Conservation (phyloP, 1,140 invertebrate genomes). For the Pogonomyrmex barbatus region DNA sequence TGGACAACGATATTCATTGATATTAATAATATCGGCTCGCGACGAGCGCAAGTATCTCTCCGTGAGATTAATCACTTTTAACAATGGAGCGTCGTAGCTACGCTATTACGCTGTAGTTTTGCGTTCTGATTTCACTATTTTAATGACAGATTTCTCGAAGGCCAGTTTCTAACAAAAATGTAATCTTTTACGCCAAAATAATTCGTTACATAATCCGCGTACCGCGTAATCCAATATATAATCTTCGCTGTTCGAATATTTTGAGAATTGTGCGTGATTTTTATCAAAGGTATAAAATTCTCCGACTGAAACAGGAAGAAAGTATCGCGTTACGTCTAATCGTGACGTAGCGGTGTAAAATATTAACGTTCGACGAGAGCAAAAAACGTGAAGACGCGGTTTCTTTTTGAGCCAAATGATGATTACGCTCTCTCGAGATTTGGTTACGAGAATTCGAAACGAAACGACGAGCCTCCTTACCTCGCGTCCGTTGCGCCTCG, state of each 20-base stretch:
- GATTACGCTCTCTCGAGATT: not conserved
- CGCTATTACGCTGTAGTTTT: not conserved
- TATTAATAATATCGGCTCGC: slow-evolving; percentile 49
- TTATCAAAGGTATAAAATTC: not conserved
- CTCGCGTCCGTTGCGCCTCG: not conserved
- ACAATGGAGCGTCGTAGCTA: slow-evolving; percentile 33
- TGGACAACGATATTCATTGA: slow-evolving; percentile 51
- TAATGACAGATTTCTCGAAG: not conserved
- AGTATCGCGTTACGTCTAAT: not conserved
- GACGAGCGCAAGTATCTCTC: slow-evolving; percentile 34
- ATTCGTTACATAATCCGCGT: not conserved
- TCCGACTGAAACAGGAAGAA: not conserved
- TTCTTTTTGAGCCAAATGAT: not conserved
- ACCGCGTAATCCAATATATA: not conserved
- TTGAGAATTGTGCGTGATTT: not conserved
- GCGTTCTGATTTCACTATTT: not conserved
- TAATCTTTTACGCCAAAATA: not conserved
- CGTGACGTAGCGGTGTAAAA: not conserved
- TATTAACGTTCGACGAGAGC: slow-evolving; percentile 17
- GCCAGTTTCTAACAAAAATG: not conserved
- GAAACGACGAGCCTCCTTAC: slow-evolving; percentile 32
- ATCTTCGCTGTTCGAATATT: not conserved
- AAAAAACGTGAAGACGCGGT: not conserved
- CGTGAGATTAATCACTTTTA: slow-evolving; percentile 51
- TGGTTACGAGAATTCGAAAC: not conserved